These are phyloP conservation scores for Microplitis manilae DNA, from an alignment of 2,888 invertebrate genomes.

Conservation along the genomic window DNA sequence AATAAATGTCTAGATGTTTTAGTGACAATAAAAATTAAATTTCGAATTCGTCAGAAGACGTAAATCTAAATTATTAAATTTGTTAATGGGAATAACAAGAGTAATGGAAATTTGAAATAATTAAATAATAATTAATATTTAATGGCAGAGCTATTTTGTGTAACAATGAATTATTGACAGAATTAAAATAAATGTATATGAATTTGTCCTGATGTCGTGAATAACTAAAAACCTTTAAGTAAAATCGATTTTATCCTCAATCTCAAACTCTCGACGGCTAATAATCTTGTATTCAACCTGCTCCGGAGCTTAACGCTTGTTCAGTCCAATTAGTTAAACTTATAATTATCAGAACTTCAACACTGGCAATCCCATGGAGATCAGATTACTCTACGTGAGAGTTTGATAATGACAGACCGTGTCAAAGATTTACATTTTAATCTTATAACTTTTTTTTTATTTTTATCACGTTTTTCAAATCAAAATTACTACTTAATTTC, in stretches of 20 bases:
- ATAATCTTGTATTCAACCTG: constrained; percentile 21
- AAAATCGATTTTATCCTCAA: constrained; percentile 20
- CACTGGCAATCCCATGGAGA: constrained; percentile 11
- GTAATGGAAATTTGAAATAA: no score
- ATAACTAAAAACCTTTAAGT: not conserved
- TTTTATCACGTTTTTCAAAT: no score
- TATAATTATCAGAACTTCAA: constrained; percentile 59
- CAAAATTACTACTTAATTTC: no score
- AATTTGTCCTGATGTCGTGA: not conserved
- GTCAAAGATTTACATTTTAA: constrained; percentile 3
- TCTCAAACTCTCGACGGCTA: not conserved
- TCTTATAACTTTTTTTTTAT: not conserved
- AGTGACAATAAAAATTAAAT: no score
- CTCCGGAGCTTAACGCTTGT: constrained; percentile 42
- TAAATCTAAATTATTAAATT: no score
- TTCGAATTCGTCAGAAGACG: no score
- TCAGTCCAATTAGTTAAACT: constrained; percentile 62
- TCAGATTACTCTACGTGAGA: not conserved
- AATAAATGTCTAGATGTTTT: no score
- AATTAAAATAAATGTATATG: no score
- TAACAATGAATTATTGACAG: no score
- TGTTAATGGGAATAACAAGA: no score
- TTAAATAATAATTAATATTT: no score
- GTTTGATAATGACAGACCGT: not conserved
- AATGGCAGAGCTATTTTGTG: no score